phyloP scores from a whole-genome alignment of 1,140 invertebrate species.

The Drosophila equinoxialis region DNA sequence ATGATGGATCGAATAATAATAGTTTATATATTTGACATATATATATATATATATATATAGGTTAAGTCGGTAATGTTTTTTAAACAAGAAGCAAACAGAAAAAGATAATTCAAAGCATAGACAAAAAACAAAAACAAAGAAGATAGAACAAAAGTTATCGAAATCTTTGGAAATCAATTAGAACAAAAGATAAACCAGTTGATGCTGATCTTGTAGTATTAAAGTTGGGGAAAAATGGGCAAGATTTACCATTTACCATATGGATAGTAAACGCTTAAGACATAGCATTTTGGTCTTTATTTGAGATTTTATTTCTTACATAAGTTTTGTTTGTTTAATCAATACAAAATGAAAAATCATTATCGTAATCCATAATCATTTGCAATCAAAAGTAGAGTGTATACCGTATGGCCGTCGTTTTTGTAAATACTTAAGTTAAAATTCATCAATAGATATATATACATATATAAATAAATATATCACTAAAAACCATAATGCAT shows the following conservation, averaged over 20 bases:
- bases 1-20: constrained; percentile 72
- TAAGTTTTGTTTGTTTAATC: constrained; percentile 10
- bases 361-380: constrained; percentile 38
- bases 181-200: neutral
- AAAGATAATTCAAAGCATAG: constrained; percentile 29
- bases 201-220: constrained; percentile 19
- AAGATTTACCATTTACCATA: constrained; percentile 11
- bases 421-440: constrained; percentile 75
- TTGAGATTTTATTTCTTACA: constrained; percentile 40
- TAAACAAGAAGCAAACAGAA: constrained; percentile 5
- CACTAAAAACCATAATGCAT: constrained; percentile 56
- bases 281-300: constrained; percentile 7
- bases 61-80: constrained; percentile 18
- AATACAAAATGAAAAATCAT: constrained; percentile 14
- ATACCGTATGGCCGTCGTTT: constrained; percentile 48
- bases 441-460: constrained; percentile 43
- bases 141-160: constrained; percentile 26
- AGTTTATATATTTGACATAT: constrained; percentile 54
- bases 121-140: neutral
- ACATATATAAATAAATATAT: constrained; percentile 22
- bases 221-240: neutral
- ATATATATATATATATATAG: constrained; percentile 1
- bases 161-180: constrained; percentile 35
- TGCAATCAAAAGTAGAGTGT: constrained; percentile 15
- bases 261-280: constrained; percentile 37